Percentiles rank a stretch among this genome's conserved stretches.
Evolutionary conservation across 2,113 vertebrate species (phyloP).

Genomic region (Myrmecobius fasciatus): DNA sequence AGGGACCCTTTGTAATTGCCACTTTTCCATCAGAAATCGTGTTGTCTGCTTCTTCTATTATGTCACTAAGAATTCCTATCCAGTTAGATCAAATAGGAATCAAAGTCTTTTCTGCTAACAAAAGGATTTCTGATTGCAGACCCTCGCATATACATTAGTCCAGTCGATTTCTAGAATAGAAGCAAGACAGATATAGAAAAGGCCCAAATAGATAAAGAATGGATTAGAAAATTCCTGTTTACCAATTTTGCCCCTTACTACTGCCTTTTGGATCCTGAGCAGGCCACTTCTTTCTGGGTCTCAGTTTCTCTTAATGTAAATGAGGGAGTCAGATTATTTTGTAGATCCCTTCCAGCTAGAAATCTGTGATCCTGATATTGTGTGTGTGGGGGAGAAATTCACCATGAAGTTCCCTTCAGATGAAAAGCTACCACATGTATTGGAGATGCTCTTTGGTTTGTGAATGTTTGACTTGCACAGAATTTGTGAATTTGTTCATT

Average conservation of each 20-base stretch:
- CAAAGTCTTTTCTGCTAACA: not conserved
- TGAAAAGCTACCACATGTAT: not conserved
- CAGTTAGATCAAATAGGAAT: not conserved
- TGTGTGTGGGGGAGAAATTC: not conserved
- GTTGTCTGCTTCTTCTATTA: not conserved
- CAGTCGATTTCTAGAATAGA: accelerated
- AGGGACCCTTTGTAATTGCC: accelerated
- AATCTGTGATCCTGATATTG: not conserved
- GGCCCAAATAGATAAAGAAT: not conserved
- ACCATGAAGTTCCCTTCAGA: not conserved
- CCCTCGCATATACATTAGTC: accelerated
- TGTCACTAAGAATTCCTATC: not conserved
- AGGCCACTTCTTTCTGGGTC: not conserved
- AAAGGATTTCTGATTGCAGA: not conserved
- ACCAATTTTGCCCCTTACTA: not conserved
- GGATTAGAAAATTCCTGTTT: not conserved
- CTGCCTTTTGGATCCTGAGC: not conserved
- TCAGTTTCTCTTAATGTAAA: not conserved
- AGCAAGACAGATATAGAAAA: not conserved
- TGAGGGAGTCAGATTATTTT: not conserved
- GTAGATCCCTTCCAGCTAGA: not conserved
- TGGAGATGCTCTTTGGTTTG: not conserved
- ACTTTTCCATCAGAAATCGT: not conserved
- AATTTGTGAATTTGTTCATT: not conserved
- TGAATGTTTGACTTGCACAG: not conserved